Evolutionary conservation across 2,113 vertebrate genomes (phyloP).

Genomic region (Emydura subglobosa): DNA sequence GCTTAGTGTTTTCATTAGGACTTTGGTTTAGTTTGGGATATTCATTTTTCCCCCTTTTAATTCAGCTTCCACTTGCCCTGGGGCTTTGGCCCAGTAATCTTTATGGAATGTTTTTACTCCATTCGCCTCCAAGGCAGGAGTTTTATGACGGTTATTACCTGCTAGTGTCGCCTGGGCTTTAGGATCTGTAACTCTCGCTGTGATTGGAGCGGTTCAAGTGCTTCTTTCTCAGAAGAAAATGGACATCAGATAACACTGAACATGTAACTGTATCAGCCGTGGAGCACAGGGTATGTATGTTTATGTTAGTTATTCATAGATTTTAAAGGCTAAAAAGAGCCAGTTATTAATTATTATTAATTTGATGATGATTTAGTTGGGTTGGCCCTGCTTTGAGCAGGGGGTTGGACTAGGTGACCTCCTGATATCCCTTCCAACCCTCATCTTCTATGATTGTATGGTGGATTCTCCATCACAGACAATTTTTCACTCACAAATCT

Average conservation of each 20-base stretch:
- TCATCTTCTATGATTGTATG: too few species aligned
- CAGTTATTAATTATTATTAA: rapidly evolving
- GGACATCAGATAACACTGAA: rapidly evolving
- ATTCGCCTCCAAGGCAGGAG: not conserved
- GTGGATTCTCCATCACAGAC: too few species aligned
- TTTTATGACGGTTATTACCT: not conserved
- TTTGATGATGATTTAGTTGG: not conserved
- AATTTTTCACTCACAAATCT: too few species aligned
- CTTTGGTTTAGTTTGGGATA: constrained; percentile 62
- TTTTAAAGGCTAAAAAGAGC: rapidly evolving
- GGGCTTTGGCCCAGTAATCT: constrained; percentile 57
- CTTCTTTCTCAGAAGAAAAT: not conserved
- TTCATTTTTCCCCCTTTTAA: constrained; percentile 46
- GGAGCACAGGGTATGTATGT: rapidly evolving
- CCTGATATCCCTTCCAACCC: too few species aligned
- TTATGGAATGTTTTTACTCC: constrained; percentile 36
- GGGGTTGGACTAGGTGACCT: too few species aligned
- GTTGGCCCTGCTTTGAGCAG: too few species aligned
- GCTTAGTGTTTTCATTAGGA: constrained; percentile 69
- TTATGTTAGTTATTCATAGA: not conserved
- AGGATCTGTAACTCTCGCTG: not conserved
- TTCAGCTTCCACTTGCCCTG: constrained; percentile 49
- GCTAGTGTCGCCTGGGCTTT: not conserved
- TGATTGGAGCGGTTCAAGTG: not conserved
- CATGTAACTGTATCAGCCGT: rapidly evolving